These are phyloP conservation scores for Athene noctua DNA, from an alignment of 2,113 vertebrate genomes.

Conservation along the genomic window DNA sequence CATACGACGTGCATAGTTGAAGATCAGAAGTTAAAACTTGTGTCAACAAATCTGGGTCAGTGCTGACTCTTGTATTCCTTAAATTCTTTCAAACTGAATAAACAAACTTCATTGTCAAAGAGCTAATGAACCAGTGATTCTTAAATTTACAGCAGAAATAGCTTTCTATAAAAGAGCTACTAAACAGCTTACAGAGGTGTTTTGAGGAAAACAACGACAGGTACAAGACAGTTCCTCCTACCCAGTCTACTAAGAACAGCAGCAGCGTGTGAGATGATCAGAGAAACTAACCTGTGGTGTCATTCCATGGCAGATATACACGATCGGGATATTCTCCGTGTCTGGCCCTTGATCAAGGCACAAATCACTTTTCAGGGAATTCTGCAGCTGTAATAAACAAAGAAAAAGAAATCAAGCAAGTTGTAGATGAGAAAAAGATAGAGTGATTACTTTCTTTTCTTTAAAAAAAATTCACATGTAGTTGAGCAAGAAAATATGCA, in stretches of 20 bases:
- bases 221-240: not conserved
- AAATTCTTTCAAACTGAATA: not conserved
- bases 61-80: not conserved
- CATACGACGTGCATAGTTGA: not conserved
- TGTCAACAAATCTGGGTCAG: not conserved
- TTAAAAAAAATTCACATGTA: not conserved
- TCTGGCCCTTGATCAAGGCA: slow-evolving; percentile 98
- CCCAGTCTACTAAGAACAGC: not conserved
- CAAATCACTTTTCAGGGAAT: slow-evolving; percentile 92
- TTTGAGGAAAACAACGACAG: not conserved
- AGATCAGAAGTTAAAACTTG: not conserved
- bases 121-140: not conserved
- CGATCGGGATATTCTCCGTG: slow-evolving; percentile 93
- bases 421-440: not conserved
- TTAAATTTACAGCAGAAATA: not conserved
- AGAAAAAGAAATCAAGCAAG: slow-evolving; percentile 20
- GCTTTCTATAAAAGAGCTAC: not conserved
- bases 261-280: not conserved
- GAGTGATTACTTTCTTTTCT: not conserved
- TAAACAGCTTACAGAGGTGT: not conserved
- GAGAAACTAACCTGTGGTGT: slow-evolving; percentile 88
- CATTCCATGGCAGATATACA: slow-evolving; percentile 98
- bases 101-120: not conserved
- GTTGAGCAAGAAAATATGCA: not conserved
- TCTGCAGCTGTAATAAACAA: slow-evolving; percentile 84